Evolutionary conservation across 35 echinoderm and acorn worm genomes (phyloP).

Genomic region (Hemicentrotus pulcherrimus): DNA sequence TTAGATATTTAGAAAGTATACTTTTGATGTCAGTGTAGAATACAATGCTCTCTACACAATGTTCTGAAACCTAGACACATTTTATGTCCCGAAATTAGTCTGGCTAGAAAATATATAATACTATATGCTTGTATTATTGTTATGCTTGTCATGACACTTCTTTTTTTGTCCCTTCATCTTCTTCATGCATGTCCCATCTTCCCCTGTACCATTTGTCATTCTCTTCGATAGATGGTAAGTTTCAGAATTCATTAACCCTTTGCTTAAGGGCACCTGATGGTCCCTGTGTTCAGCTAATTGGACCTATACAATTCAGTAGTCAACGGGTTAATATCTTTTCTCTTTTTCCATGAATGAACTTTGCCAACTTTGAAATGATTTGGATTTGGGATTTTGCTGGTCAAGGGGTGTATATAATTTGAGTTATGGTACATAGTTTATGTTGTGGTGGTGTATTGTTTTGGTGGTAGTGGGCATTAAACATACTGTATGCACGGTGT

Average conservation of each 20-base stretch:
- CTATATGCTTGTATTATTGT: too few species aligned
- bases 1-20: too few species aligned
- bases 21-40: neutral
- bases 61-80: too few species aligned
- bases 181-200: neutral
- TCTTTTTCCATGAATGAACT: too few species aligned
- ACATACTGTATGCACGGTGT: neutral
- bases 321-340: too few species aligned
- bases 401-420: neutral
- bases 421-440: neutral
- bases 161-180: neutral
- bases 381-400: neutral
- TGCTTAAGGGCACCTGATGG: too few species aligned
- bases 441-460: neutral
- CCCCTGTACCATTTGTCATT: neutral
- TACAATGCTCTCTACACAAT: too few species aligned
- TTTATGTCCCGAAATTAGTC: too few species aligned
- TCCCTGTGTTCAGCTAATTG: too few species aligned
- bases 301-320: too few species aligned
- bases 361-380: neutral
- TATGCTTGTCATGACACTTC: neutral
- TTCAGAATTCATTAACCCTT: neutral
- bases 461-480: neutral
- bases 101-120: too few species aligned
- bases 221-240: neutral